Percentiles rank a stretch among this genome's conserved stretches.
Evolutionary conservation across 2,888 invertebrate genomes (phyloP).

Genomic region (Drosophila phalerata): DNA sequence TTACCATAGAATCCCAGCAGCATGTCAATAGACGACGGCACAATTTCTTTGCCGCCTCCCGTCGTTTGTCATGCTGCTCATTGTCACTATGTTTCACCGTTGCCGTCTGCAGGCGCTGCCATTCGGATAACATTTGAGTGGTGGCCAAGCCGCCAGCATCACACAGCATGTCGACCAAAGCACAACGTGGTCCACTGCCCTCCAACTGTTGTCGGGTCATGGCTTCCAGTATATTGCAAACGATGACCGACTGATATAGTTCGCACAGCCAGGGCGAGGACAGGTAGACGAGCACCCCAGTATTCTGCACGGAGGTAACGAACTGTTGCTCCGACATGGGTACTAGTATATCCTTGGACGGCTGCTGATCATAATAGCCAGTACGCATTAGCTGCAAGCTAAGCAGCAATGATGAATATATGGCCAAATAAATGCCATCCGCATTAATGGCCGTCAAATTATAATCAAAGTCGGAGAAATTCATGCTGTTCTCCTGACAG

Average conservation of each 20-base stretch:
- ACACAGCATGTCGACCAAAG: slow-evolving; percentile 86
- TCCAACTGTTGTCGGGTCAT: slow-evolving; percentile 82
- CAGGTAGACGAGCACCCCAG: slow-evolving; percentile 96
- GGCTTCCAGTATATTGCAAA: slow-evolving; percentile 86
- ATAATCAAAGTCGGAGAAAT: slow-evolving; percentile 86
- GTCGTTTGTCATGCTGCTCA: slow-evolving; percentile 89
- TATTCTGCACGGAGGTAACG: slow-evolving; percentile 95
- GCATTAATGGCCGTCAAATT: slow-evolving; percentile 93
- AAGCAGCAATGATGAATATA: slow-evolving; percentile 93
- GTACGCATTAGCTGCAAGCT: slow-evolving; percentile 92
- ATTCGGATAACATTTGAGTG: slow-evolving; percentile 94
- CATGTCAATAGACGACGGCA: slow-evolving; percentile 93
- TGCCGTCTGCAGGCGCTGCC: slow-evolving; percentile 93
- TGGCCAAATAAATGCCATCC: slow-evolving; percentile 96
- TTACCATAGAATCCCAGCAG: slow-evolving; percentile 96
- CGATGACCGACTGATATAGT: slow-evolving; percentile 94
- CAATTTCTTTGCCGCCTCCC: slow-evolving; percentile 92
- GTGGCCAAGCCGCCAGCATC: slow-evolving; percentile 94
- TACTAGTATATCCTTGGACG: slow-evolving; percentile 85
- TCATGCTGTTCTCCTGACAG: slow-evolving; percentile 90
- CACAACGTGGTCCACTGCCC: slow-evolving; percentile 81
- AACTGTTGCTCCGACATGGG: slow-evolving; percentile 94
- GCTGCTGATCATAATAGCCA: slow-evolving; percentile 90
- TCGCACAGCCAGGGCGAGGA: slow-evolving; percentile 97
- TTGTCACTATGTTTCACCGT: slow-evolving; percentile 88